Base-by-base conservation (phyloP, 2,888 invertebrate species). In the Myopa testacea region DNA sequence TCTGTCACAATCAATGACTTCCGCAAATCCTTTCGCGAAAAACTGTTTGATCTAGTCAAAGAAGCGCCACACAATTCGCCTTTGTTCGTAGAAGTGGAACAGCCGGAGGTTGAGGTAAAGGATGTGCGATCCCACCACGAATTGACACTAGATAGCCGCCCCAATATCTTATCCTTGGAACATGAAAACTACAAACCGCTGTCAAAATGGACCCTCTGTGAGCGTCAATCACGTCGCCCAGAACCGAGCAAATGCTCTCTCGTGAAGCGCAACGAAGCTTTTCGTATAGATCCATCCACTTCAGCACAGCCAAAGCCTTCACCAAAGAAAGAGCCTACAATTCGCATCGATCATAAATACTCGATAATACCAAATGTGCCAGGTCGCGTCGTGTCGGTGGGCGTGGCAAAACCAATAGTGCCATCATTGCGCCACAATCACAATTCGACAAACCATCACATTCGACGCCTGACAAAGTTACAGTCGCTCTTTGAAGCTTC, bases 311-410 rank as follows among this genome's bases (percentile, higher is more conserved):
- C 7, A 3, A 74, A 12, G 55, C 77, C n/a, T 34, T 45, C 0
- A 7, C 34, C 0, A 38, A 55, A 50, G 19, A 8, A 52, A 50
- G 50, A n/a, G 8, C 78, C 85, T 34, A 85, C 88, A 12, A 89
- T 89, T 78, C 87, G 87, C 52, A 87, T 89, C 70, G 89, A 89
- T 89, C 50, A n/a, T n/a, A 89, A 88, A 80, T 89, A 89, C 76
- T 89, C 89, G 14, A 88, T 88, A 70, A 83, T 84, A 6, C 88
- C 89, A 0, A 86, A 88, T 72, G 83, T 87, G 55, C 88, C 89
- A 0, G 85, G 88, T 0, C 83, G 88, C 19, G 80, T 89, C 52
- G 89, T 89, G 52, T 89, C 89, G 0, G 86, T 89, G 52, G 89
- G 89, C 12, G 89, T 89, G 75, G 88, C 89, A 52, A 89, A 88